Evolutionary conservation across 2,888 invertebrate genomes (phyloP), one percentile per base, ranked within the genome.

Genomic region (Oscheius onirici): DNA sequence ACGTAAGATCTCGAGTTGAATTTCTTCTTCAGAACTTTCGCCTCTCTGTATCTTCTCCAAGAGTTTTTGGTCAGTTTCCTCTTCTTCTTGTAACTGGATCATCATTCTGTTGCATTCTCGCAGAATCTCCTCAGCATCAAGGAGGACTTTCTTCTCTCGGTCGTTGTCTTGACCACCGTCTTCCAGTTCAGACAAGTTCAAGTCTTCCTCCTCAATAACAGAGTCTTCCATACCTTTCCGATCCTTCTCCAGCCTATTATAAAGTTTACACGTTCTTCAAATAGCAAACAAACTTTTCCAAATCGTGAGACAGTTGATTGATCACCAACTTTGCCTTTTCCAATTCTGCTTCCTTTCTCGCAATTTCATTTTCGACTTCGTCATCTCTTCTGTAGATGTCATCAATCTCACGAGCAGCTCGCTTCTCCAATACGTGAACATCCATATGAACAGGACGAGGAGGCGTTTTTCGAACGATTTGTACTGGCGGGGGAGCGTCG

Each of bases 71-170:
- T 63, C 63, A 28, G 63, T 49, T 26, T 63, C 63, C 28, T 63
- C 69, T 46, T 69, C 52, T 46, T 60, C 54, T 43, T 46, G 61
- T 22, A 61, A 26, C 43, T 52, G 61, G 17, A 40, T 41, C 68
- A 57, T 68, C 66, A 66, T 66, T 17, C 66, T 26, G 17, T 52
- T 66, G 43, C 66, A 66, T 34, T 66, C 66, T 22, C 54, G 40
- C 10, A 66, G 34, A 22, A 66, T 66, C 20, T 40, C 22, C 34
- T 66, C 52, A 2, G 66, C 52, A 41, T 66, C 66, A 26, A 63
- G 26, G 20, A 26, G 17, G 5, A 63, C 63, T 26, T 49, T 46
- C 26, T 49, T 28, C 11, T 63, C 63, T 0, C 63, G 20, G 3
- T 63, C 49, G n/a, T 28, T 49, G 10, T 49, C 34, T 24, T 15